phyloP scores from a whole-genome alignment of 2,888 invertebrate species.

The Fragum sueziense region DNA sequence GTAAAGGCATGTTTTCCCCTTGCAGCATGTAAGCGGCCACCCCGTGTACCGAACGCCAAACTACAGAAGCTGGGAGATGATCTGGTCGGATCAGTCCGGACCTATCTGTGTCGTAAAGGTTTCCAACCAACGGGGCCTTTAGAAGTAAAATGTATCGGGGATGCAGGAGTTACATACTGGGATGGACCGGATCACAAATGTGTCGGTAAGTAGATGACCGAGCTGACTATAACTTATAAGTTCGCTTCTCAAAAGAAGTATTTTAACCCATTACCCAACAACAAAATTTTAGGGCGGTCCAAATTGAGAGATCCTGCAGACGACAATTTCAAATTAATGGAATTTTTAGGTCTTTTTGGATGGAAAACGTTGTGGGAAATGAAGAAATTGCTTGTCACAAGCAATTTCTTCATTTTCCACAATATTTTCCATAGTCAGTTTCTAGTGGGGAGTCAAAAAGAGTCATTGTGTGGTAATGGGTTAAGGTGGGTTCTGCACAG shows the following conservation, averaged over 20 bases:
- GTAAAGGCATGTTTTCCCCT: background rate
- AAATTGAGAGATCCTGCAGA: too few species aligned
- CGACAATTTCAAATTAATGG: too few species aligned
- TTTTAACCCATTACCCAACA: too few species aligned
- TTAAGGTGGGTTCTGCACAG: too few species aligned
- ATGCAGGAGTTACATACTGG: slow-evolving; percentile 41
- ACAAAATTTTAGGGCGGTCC: too few species aligned
- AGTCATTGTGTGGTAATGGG: too few species aligned
- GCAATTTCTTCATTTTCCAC: too few species aligned
- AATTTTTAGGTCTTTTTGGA: too few species aligned
- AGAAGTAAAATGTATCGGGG: slow-evolving; percentile 38
- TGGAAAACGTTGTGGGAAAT: background rate
- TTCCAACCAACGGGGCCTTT: slow-evolving; percentile 45
- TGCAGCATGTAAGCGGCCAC: slow-evolving; percentile 42
- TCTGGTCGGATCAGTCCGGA: slow-evolving; percentile 34
- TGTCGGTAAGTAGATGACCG: slow-evolving; percentile 36
- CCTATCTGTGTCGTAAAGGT: slow-evolving; percentile 41
- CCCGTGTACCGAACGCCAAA: slow-evolving; percentile 8
- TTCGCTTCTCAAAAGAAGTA: too few species aligned
- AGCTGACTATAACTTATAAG: too few species aligned
- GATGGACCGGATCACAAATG: slow-evolving; percentile 32
- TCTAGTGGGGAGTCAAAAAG: too few species aligned
- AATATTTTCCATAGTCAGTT: too few species aligned
- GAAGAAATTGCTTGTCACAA: background rate
- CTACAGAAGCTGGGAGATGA: slow-evolving; percentile 10